phyloP scores from a whole-genome alignment of 2,888 invertebrate genomes.

The Panopea generosa region DNA sequence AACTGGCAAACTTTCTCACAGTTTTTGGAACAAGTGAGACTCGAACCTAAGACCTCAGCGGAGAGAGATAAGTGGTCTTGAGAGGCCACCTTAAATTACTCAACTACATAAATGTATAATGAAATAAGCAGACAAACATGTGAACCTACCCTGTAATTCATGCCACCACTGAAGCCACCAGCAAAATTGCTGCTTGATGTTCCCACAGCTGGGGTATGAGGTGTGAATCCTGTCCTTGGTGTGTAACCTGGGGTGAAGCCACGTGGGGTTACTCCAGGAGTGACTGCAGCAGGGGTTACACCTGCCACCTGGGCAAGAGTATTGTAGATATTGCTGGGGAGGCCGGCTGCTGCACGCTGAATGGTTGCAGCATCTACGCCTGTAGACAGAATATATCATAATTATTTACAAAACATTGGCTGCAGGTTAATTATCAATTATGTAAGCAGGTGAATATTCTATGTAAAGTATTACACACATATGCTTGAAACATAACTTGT shows the following conservation, averaged over 20 bases:
- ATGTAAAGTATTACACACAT: too few relatives aligned
- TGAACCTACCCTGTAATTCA: constrained; percentile 44
- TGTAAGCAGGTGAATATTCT: too few relatives aligned
- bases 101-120: too few relatives aligned
- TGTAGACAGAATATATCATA: constrained; percentile 35
- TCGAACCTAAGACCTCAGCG: too few relatives aligned
- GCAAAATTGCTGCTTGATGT: constrained; percentile 88
- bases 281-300: constrained; percentile 86
- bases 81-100: too few relatives aligned
- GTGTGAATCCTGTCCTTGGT: constrained; percentile 64
- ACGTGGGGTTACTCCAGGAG: constrained; percentile 61
- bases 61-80: too few relatives aligned
- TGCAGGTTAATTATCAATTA: too few relatives aligned
- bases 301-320: constrained; percentile 90
- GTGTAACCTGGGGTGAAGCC: constrained; percentile 69
- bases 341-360: constrained; percentile 90
- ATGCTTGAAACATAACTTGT: too few relatives aligned
- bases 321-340: constrained; percentile 90
- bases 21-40: too few relatives aligned
- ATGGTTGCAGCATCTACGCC: constrained; percentile 86
- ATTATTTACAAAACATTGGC: too few relatives aligned
- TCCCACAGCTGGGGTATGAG: constrained; percentile 61
- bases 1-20: too few relatives aligned
- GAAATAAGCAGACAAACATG: too few relatives aligned
- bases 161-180: constrained; percentile 73